Conservation (phyloP, 2,113 vertebrate species). For the Syngnathus typhle region DNA sequence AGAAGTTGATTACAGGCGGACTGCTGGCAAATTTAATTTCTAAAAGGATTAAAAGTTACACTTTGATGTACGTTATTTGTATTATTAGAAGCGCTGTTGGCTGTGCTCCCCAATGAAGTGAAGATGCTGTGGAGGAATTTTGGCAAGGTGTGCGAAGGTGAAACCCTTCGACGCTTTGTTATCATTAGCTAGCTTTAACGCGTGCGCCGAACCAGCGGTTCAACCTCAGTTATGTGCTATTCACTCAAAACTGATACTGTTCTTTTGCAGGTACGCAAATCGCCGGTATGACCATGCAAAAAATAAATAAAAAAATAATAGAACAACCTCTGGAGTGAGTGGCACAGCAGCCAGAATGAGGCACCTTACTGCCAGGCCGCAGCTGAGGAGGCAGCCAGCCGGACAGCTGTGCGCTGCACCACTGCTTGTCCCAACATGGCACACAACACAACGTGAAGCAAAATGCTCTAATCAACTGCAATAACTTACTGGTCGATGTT, state of each 20-base stretch:
- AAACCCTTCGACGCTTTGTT: conserved; percentile 50
- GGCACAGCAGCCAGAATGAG: conserved; percentile 38
- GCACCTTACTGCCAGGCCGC: conserved; percentile 55
- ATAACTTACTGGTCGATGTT: conserved; percentile 25
- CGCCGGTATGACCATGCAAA: conserved; percentile 13
- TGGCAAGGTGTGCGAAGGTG: conserved; percentile 23
- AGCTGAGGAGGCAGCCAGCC: conserved; percentile 37
- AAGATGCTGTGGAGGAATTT: conserved; percentile 5
- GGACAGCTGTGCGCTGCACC: conserved; percentile 37
- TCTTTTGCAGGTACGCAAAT: conserved; percentile 3
- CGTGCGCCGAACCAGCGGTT: background rate
- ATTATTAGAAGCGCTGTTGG: background rate
- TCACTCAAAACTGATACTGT: background rate
- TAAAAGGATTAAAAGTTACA: background rate
- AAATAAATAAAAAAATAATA: background rate
- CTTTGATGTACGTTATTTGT: background rate
- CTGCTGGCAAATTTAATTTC: background rate
- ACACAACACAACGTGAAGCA: background rate
- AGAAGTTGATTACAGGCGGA: background rate
- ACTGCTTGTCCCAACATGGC: conserved; percentile 18
- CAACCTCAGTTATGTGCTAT: background rate
- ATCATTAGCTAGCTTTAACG: conserved; percentile 27
- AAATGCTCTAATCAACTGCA: background rate
- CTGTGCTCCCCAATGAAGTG: background rate
- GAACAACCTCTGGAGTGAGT: conserved; percentile 21